Conservation (phyloP, 2,113 vertebrate species). For the Mola mola region DNA sequence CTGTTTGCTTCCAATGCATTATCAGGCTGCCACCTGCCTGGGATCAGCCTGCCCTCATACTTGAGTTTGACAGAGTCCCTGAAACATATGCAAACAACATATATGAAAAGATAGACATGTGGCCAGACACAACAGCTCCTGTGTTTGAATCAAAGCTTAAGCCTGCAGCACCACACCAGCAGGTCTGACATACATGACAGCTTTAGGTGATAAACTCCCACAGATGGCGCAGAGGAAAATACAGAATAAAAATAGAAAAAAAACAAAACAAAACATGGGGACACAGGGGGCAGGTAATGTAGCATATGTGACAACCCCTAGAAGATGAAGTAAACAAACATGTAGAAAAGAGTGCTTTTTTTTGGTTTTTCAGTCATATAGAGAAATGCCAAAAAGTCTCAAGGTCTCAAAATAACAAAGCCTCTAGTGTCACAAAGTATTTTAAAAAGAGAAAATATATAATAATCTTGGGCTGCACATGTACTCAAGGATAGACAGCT, state of each 20-base stretch:
- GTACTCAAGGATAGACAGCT: too few species aligned
- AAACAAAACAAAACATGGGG: too few species aligned
- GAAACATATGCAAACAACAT: not conserved
- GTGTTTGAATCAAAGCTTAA: conserved; percentile 10
- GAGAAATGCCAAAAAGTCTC: conserved; percentile 26
- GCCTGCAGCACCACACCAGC: conserved; percentile 28
- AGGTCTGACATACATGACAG: conserved; percentile 47
- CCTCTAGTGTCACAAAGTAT: too few species aligned
- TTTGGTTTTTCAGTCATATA: too few species aligned
- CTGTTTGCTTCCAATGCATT: conserved; percentile 19
- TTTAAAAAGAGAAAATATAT: too few species aligned
- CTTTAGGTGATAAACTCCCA: conserved; percentile 39
- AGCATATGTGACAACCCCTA: conserved; percentile 1
- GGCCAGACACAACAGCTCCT: not conserved
- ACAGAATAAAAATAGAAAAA: not conserved
- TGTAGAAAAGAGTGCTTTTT: too few species aligned
- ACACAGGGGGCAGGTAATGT: conserved; percentile 4
- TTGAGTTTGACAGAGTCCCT: too few species aligned
- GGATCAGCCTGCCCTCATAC: too few species aligned
- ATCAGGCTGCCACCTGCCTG: conserved; percentile 14
- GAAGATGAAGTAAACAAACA: conserved; percentile 7
- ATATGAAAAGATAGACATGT: not conserved
- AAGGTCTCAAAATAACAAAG: conserved; percentile 50
- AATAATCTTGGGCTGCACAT: too few species aligned
- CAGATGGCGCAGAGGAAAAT: conserved; percentile 18